phyloP scores from a whole-genome alignment of 2,113 vertebrate species.

The Mellivora capensis region DNA sequence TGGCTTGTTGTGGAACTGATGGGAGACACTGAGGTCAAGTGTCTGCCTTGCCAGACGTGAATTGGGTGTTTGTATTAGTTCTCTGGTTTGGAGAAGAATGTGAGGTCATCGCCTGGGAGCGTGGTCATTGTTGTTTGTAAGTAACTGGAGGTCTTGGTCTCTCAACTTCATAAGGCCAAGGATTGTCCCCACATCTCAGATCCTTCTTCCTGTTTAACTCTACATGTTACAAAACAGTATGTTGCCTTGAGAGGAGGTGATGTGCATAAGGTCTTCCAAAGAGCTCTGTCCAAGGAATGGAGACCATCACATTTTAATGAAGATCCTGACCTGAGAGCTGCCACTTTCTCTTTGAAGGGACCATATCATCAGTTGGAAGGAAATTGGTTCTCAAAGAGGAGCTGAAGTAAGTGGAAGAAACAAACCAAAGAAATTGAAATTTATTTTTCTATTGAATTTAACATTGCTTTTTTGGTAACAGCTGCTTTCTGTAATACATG shows the following conservation, averaged over 20 bases:
- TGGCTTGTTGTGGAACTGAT: neutral
- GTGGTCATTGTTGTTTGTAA: neutral
- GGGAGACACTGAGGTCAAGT: too few species aligned
- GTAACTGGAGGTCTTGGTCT: neutral
- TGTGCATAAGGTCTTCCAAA: accelerated
- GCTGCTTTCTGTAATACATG: slow-evolving; percentile 64
- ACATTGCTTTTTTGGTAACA: slow-evolving; percentile 72
- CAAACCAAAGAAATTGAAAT: neutral
- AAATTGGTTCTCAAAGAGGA: neutral
- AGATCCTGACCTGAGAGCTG: neutral
- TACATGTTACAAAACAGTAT: accelerated
- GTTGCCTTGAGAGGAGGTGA: too few species aligned
- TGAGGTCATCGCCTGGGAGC: accelerated
- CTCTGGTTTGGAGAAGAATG: neutral
- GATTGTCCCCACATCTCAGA: too few species aligned
- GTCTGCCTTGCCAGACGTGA: neutral
- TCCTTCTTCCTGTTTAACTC: neutral
- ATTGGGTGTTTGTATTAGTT: neutral
- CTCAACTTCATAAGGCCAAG: neutral
- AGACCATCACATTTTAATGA: neutral
- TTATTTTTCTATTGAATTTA: slow-evolving; percentile 12
- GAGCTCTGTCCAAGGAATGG: too few species aligned
- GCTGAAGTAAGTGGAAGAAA: slow-evolving; percentile 14
- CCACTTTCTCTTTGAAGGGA: neutral
- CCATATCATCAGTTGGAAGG: accelerated